Conservation (phyloP, 2,113 vertebrate species). For the Fregetta grallaria region DNA sequence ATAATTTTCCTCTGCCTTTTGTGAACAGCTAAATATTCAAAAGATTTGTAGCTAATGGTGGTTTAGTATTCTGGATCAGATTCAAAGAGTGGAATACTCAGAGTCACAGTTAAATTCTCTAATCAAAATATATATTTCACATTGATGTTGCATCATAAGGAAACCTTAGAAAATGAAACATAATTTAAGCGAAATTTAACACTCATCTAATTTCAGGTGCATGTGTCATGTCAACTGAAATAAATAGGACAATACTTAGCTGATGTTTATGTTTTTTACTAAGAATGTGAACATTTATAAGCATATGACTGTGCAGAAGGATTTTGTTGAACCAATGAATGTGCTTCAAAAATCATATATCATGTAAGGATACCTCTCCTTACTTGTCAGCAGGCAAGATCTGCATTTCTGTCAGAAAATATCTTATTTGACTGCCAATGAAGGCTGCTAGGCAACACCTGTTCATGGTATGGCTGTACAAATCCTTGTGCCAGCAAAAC, state of each 20-base stretch:
- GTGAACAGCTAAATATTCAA: background rate
- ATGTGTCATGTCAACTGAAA: background rate
- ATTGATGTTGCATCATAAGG: background rate
- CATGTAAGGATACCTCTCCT: background rate
- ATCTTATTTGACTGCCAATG: background rate
- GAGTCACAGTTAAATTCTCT: background rate
- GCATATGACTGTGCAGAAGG: background rate
- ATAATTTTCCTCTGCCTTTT: slow-evolving; percentile 23
- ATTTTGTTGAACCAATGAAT: background rate
- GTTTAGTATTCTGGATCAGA: background rate
- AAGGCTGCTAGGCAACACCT: background rate
- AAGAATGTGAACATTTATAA: background rate
- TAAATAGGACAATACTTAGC: background rate
- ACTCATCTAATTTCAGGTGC: background rate
- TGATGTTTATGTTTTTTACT: background rate
- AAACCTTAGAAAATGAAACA: slow-evolving; percentile 4
- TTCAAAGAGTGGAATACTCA: background rate
- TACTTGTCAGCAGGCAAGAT: background rate
- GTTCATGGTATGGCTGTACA: background rate
- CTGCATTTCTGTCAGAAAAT: background rate
- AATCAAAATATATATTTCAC: slow-evolving; percentile 8
- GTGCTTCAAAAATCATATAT: background rate
- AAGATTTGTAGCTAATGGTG: background rate
- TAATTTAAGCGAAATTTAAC: background rate
- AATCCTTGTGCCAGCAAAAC: background rate